These are phyloP conservation scores for Polyommatus icarus DNA, from an alignment of 2,888 invertebrate genomes.

Conservation along the genomic window DNA sequence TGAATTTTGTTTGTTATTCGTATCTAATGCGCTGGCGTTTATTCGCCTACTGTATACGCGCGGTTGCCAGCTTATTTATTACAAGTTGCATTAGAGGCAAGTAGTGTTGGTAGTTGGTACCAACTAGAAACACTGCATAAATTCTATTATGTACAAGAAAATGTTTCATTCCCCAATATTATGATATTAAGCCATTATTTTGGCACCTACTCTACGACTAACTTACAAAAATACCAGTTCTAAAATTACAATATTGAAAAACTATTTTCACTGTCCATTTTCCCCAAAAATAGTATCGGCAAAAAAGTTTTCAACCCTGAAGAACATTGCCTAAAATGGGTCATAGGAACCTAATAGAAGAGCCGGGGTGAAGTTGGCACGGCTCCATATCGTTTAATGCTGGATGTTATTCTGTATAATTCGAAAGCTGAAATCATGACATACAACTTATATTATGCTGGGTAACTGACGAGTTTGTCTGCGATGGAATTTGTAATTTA, in stretches of 20 bases:
- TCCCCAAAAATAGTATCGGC: not conserved
- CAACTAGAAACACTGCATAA: not conserved
- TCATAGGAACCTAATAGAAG: slow-evolving; percentile 26
- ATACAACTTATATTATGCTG: slow-evolving; percentile 10
- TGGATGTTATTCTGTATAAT: slow-evolving; percentile 21
- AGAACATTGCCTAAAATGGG: not conserved
- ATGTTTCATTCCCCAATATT: not conserved
- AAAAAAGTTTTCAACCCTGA: not conserved
- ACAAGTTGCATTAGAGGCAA: not conserved
- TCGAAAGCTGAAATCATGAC: slow-evolving; percentile 21
- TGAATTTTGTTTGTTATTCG: slow-evolving; percentile 12
- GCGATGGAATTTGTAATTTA: slow-evolving; percentile 13
- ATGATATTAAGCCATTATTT: too few species aligned
- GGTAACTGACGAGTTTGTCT: slow-evolving; percentile 3
- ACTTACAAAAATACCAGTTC: too few species aligned
- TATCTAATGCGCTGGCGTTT: slow-evolving; percentile 9
- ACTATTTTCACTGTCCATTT: too few species aligned
- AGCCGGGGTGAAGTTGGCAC: slow-evolving; percentile 23
- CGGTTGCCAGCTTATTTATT: slow-evolving; percentile 7
- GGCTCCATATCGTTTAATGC: slow-evolving; percentile 29
- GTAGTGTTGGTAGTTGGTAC: not conserved
- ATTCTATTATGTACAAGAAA: not conserved
- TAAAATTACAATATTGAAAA: too few species aligned
- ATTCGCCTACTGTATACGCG: not conserved
- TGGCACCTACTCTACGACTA: too few species aligned